These are phyloP conservation scores for Anas georgica DNA, from an alignment of 2,797 vertebrate genomes.

Conservation along the genomic window DNA sequence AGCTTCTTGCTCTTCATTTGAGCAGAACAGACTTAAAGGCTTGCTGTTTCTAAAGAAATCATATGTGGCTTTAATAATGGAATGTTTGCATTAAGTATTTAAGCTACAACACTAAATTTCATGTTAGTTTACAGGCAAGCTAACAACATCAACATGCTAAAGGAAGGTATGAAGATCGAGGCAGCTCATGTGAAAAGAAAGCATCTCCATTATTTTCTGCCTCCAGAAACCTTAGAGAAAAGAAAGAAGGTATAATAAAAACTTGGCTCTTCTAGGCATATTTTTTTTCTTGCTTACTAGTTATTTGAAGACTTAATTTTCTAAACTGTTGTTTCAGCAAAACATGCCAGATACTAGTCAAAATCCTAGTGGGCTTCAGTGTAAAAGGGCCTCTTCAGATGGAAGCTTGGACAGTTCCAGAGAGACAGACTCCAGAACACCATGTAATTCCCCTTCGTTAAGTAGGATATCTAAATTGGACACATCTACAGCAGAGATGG, in stretches of 20 bases:
- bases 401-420: conserved; percentile 87
- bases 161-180: conserved; percentile 97
- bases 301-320: neutral
- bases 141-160: conserved; percentile 93
- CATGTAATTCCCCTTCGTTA: conserved; percentile 79
- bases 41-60: neutral
- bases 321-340: conserved; percentile 74
- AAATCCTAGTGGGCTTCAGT: conserved; percentile 81
- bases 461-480: conserved; percentile 77
- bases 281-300: neutral
- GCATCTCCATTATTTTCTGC: conserved; percentile 93
- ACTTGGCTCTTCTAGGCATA: neutral
- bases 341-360: conserved; percentile 86
- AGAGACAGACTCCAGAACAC: conserved; percentile 84
- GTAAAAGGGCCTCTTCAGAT: conserved; percentile 87
- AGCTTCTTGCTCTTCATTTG: neutral
- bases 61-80: neutral
- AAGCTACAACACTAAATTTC: neutral
- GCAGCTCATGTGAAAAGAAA: conserved; percentile 95
- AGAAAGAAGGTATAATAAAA: conserved; percentile 87
- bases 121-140: conserved; percentile 93
- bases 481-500: conserved; percentile 46
- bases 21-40: neutral
- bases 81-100: neutral
- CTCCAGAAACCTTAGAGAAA: conserved; percentile 90